Base-by-base conservation (phyloP, 2,113 vertebrate genomes). In the Bothrops jararaca region DNA sequence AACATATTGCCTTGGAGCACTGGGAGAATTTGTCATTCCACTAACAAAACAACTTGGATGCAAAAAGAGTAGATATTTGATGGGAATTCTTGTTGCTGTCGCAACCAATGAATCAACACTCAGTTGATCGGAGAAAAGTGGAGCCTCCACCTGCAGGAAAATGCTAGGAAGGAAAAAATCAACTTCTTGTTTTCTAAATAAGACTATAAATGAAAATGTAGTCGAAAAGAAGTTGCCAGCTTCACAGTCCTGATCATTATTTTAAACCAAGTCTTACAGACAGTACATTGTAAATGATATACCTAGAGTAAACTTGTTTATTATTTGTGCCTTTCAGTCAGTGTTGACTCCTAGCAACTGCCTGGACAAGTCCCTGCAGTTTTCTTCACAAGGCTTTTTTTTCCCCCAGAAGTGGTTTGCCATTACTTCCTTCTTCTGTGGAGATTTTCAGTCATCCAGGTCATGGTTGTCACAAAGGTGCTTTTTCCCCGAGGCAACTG, bases 1-100 rank as follows among this genome's bases (percentile, higher is more conserved):
- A 89, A 93, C 92, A 86, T 86, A 90, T 57, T 92, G 74, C 45
- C 92, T 92, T 22, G 15, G 48, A 53, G 88, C 74, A 64, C 39
- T 86, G 48, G 45, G 92, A 58, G 48, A 29, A 64, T 54, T 86
- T 89, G 89, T 90, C 54, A 86, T 85, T 92, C 85, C 26, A 56
- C 29, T 60, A 58, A 53, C 92, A 92, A 86, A 92, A 93, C 26
- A 90, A 93, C 85, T 93, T 58, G 53, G 45, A 42, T 2, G 85
- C 18, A 74, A 5, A 45, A 69, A 48, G 89, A 52, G 5, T 86
- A 18, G 12, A 3, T 11, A 74, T 50, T 5, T 90, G 0, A 26
- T 86, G 64, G 53, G 89, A 64, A 42, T 5, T 1, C 87, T 87
- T 58, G 89, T 52, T 64, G 57, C 6, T 69, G 64, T 69, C 64